phyloP scores from a whole-genome alignment of 1,140 invertebrate genomes.

The Orchesella cincta region DNA sequence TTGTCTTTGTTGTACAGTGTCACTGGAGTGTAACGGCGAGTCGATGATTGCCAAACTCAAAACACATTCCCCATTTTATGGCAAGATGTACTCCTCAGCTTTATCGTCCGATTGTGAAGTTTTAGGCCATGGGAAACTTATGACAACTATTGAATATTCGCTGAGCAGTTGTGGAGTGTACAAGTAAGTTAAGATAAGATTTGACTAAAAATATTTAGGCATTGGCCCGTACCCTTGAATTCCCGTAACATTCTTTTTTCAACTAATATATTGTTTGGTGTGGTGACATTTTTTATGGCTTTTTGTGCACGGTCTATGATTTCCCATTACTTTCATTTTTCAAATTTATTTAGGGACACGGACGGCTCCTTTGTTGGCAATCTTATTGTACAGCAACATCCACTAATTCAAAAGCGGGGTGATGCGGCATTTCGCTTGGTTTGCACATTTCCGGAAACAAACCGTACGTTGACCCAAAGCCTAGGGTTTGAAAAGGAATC shows the following conservation, averaged over 20 bases:
- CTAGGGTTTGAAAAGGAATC: constrained; percentile 49
- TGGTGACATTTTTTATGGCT: too few relatives aligned
- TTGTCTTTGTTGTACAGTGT: constrained; percentile 39
- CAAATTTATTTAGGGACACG: constrained; percentile 39
- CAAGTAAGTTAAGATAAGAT: constrained; percentile 45
- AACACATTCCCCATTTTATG: constrained; percentile 50
- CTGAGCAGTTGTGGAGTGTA: constrained; percentile 46
- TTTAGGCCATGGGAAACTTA: constrained; percentile 49
- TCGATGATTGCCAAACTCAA: constrained; percentile 48
- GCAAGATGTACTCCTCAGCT: constrained; percentile 48
- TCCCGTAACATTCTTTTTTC: too few relatives aligned
- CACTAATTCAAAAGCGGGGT: constrained; percentile 49
- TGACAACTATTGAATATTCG: constrained; percentile 46
- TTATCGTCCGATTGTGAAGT: constrained; percentile 46
- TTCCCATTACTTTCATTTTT: too few relatives aligned
- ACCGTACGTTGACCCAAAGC: constrained; percentile 46
- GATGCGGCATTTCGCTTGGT: constrained; percentile 49
- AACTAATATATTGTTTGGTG: too few relatives aligned
- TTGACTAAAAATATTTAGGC: too few relatives aligned
- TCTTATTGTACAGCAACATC: constrained; percentile 51
- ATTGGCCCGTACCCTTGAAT: too few relatives aligned
- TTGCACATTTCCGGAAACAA: constrained; percentile 47
- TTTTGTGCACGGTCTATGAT: too few relatives aligned
- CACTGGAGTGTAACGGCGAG: constrained; percentile 49
- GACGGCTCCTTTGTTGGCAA: constrained; percentile 49